A percentile compares a stretch with the other conserved stretches of the same genome.
These are phyloP conservation scores for Arothron firmamentum DNA, from an alignment of 2,113 vertebrate species.

Conservation along the genomic window DNA sequence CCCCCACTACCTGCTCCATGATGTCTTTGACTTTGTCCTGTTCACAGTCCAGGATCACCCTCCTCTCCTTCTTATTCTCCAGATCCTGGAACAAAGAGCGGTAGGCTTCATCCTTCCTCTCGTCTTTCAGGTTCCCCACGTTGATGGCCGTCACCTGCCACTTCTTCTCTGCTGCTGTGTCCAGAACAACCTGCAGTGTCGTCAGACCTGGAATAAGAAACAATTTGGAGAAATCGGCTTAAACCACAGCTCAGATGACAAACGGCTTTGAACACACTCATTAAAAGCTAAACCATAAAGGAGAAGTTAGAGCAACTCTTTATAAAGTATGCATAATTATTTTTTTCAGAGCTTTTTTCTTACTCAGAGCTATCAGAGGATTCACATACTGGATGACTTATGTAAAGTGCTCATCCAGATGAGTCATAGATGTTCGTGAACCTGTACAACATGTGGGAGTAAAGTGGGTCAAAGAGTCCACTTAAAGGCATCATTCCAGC, in stretches of 20 bases:
- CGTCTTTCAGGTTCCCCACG: conserved; percentile 97
- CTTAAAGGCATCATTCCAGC: conserved; percentile 14
- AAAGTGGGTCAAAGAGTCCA: conserved; percentile 32
- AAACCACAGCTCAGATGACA: no score
- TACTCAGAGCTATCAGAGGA: conserved; percentile 16
- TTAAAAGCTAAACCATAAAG: no score
- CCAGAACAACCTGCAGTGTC: conserved; percentile 93
- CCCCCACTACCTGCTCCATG: conserved; percentile 87
- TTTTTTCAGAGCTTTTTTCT: conserved; percentile 3
- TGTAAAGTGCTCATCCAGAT: conserved; percentile 48
- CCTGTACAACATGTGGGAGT: conserved; percentile 52
- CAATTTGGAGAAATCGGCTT: no score
- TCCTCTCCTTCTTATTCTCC: conserved; percentile 93
- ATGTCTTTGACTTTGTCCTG: conserved; percentile 99
- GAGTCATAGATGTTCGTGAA: conserved; percentile 54
- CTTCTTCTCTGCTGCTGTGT: conserved; percentile 95
- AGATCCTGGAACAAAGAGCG: conserved; percentile 96
- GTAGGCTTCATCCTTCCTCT: conserved; percentile 96
- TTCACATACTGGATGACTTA: conserved; percentile 30
- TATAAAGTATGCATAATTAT: not conserved
- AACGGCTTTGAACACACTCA: no score
- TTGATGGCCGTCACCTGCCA: conserved; percentile 99
- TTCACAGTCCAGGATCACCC: conserved; percentile 97
- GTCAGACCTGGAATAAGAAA: conserved; percentile 81
- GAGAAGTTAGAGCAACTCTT: no score